Conservation (phyloP, 2,888 invertebrate species). For the Mythimna lalbum region DNA sequence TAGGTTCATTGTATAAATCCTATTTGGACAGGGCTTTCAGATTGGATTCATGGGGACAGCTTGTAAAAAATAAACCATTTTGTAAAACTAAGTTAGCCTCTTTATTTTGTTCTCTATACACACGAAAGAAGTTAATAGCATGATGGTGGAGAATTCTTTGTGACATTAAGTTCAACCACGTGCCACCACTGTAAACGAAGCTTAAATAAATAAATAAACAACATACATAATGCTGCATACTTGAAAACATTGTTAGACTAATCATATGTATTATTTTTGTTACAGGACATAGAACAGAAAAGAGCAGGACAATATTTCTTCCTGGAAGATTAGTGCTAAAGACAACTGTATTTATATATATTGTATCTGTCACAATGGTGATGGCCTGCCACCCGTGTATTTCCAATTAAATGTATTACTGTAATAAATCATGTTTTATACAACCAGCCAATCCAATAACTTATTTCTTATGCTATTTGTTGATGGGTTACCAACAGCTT, state of each 20-base stretch:
- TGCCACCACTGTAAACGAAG: too few species aligned
- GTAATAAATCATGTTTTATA: slow-evolving; percentile 89
- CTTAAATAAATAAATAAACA: too few species aligned
- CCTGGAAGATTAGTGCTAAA: slow-evolving; percentile 95
- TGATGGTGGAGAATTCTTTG: too few species aligned
- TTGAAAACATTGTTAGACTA: slow-evolving; percentile 2
- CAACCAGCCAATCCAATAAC: slow-evolving; percentile 65
- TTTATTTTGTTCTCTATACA: too few species aligned
- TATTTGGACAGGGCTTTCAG: too few species aligned
- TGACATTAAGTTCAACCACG: too few species aligned
- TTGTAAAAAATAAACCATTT: too few species aligned
- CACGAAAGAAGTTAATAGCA: too few species aligned
- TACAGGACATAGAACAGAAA: slow-evolving; percentile 98
- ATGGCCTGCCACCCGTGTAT: slow-evolving; percentile 81
- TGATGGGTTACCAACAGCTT: neutral
- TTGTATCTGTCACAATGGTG: slow-evolving; percentile 81
- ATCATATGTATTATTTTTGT: slow-evolving; percentile 64
- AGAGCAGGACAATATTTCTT: slow-evolving; percentile 99
- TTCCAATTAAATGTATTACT: slow-evolving; percentile 86
- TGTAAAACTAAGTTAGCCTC: too few species aligned
- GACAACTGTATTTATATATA: slow-evolving; percentile 79
- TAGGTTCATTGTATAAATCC: too few species aligned
- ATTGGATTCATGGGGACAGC: too few species aligned
- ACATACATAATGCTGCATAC: too few species aligned
- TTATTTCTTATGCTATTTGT: slow-evolving; percentile 56